Base-by-base conservation (phyloP, 2,797 vertebrate genomes). In the Sebastes diploproa region DNA sequence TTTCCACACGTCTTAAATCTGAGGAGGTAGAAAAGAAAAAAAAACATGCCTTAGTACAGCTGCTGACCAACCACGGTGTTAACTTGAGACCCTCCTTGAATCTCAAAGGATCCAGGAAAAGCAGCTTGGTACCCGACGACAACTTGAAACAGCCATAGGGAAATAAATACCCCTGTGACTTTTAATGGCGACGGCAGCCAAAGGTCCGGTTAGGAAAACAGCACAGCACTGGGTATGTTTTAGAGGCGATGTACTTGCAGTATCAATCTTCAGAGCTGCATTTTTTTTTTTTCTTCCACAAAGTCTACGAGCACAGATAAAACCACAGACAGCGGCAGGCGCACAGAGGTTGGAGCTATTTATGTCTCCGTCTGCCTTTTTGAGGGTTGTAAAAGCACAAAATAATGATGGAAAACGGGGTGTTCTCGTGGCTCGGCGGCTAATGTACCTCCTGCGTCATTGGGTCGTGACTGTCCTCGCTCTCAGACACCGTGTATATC, bases 1-100 rank as follows among this genome's bases (percentile, higher is more conserved):
- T 85, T 81, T 90, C 55, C 75, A 76, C 85, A 85, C 34, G 9
- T 89, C 54, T 74, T 77, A 75, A 84, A 85, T 88, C 80, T 72
- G 27, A 46, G 25, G 54, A 86, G 64, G 77, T 74, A 67, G 77
- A 89, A 83, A 73, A 77, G 16, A 52, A 11, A 56, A 54, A 72
- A 87, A 77, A 70, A 50, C 52, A 81, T 27, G 50, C 16, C 73
- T 72, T 55, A 63, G 50, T 72, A 72, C 81, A 89, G 83, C 81
- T 85, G 83, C 82, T 82, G 81, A 91, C 86, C 85, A 82, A 82
- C 61, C 62, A 67, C 67, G 23, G 80, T 72, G 82, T 88, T 88
- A 85, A 85, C 88, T 10, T 71, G 30, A 93, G 69, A 86, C 46
- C 38, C 68, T 81, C 50, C 29, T 73, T 75, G 18, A 86, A 82